Conservation (phyloP, 2,113 vertebrate species). For the Cyanoderma ruficeps region DNA sequence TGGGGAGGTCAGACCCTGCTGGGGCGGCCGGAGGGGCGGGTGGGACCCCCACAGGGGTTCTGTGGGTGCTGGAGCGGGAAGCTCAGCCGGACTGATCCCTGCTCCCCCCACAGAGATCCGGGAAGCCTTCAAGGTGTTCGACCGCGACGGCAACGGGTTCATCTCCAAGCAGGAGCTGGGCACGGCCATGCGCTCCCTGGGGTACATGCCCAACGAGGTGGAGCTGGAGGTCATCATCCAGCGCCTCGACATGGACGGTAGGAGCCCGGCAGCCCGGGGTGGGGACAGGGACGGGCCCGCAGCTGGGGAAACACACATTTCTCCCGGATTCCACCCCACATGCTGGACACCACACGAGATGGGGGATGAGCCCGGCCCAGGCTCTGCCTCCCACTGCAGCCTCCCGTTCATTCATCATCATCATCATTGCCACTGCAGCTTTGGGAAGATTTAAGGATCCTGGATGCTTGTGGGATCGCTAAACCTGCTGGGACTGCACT, state of each 20-base stretch:
- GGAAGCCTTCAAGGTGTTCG: constrained; percentile 94
- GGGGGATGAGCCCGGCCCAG: background rate
- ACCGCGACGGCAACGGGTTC: constrained; percentile 94
- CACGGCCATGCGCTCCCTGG: constrained; percentile 92
- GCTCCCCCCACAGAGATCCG: constrained; percentile 83
- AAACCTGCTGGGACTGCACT: fast-evolving
- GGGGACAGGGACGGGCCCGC: background rate
- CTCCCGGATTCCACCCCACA: fast-evolving
- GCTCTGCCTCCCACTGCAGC: background rate
- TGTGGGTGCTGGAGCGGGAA: background rate
- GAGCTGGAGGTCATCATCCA: constrained; percentile 96
- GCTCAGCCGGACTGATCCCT: background rate
- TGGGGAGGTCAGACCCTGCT: background rate
- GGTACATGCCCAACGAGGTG: constrained; percentile 97
- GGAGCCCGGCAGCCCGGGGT: background rate
- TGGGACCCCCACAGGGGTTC: background rate
- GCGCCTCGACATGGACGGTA: constrained; percentile 95
- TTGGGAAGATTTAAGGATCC: background rate
- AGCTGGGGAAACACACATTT: fast-evolving
- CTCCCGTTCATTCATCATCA: background rate
- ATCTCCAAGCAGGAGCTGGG: constrained; percentile 97
- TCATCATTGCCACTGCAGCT: background rate
- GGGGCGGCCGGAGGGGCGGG: fast-evolving
- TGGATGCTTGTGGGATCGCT: fast-evolving
- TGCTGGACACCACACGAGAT: fast-evolving